These are phyloP conservation scores for Brachypalpus laphriformis DNA, from an alignment of 2,888 invertebrate genomes.

Conservation along the genomic window DNA sequence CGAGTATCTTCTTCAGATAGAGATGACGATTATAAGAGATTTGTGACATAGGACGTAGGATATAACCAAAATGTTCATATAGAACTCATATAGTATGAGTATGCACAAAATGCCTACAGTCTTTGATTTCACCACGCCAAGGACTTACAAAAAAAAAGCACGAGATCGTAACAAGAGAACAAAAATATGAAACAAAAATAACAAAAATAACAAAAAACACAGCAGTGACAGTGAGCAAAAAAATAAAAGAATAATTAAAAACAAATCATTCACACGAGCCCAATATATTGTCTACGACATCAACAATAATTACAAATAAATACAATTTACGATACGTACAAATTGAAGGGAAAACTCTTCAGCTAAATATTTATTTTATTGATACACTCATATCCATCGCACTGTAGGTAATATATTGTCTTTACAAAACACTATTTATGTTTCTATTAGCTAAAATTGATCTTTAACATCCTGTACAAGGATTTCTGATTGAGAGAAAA, in stretches of 20 bases:
- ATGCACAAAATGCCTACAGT: no score
- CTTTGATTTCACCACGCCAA: background rate
- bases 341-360: background rate
- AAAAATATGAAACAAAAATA: background rate
- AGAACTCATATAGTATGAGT: no score
- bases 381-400: background rate
- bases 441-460: background rate
- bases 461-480: background rate
- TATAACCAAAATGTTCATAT: no score
- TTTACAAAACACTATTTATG: background rate
- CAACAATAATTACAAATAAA: background rate
- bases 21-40: no score
- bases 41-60: no score
- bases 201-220: background rate
- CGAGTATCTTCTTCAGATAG: no score
- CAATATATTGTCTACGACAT: background rate
- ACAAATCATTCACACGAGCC: background rate
- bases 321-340: background rate
- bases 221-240: background rate
- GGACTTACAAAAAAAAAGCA: background rate
- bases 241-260: background rate
- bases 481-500: background rate
- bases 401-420: conserved; percentile 1
- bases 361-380: background rate
- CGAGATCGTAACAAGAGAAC: background rate